phyloP scores from a whole-genome alignment of 2,113 vertebrate species.

The Atlantisia rogersi region DNA sequence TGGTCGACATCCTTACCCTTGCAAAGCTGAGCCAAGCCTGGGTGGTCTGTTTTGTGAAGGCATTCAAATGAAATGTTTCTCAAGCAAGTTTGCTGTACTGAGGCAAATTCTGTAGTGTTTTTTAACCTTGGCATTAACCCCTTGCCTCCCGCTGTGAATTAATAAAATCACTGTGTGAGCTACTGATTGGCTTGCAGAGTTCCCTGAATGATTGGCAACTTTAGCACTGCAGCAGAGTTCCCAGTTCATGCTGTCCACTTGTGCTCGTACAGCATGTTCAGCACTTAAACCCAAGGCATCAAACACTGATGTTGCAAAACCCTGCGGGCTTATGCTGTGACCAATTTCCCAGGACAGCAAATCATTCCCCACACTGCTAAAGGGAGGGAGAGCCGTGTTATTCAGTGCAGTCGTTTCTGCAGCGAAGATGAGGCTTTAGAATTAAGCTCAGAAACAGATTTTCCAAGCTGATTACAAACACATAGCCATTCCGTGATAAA shows the following conservation, averaged over 20 bases:
- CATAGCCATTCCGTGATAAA: not conserved
- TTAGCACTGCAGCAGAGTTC: not conserved
- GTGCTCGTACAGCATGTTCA: constrained; percentile 16
- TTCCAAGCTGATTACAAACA: constrained; percentile 5
- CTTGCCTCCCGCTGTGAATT: not conserved
- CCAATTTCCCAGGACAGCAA: constrained; percentile 23
- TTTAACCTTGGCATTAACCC: not conserved
- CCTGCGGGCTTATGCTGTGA: constrained; percentile 5
- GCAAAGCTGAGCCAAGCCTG: not conserved
- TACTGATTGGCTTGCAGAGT: not conserved
- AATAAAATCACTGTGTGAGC: not conserved
- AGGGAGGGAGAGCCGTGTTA: not conserved
- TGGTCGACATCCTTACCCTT: not conserved
- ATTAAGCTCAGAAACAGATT: constrained; percentile 46
- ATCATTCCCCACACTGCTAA: not conserved
- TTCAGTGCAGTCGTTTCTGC: not conserved
- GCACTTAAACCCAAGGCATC: not conserved
- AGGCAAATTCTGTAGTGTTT: not conserved
- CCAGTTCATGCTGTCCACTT: not conserved
- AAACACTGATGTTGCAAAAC: not conserved
- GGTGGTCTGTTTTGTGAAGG: not conserved
- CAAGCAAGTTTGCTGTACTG: not conserved
- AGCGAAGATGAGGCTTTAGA: constrained; percentile 13
- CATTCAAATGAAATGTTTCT: not conserved
- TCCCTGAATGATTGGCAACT: not conserved